Conservation (phyloP, 2,797 vertebrate genomes). For the Merluccius polli region DNA sequence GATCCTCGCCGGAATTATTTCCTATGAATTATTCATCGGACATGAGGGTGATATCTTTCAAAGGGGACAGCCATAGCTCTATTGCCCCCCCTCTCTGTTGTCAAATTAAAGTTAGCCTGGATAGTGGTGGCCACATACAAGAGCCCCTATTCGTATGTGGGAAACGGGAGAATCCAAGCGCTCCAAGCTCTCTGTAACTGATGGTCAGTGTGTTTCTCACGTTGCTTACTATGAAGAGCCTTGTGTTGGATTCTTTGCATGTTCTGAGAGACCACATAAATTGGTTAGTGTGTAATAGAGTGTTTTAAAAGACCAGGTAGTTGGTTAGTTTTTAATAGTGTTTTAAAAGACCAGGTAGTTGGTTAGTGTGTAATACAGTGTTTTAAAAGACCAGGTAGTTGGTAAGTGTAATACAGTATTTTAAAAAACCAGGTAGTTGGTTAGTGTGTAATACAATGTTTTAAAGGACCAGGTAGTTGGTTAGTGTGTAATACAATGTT, state of each 20-base stretch:
- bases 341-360: neutral
- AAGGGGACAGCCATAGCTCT: constrained; percentile 54
- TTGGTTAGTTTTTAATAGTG: neutral
- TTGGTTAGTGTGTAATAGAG: too few species aligned
- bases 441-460: neutral
- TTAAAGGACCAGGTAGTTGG: neutral
- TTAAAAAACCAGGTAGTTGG: neutral
- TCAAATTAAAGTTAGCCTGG: constrained; percentile 49
- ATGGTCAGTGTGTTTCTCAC: neutral
- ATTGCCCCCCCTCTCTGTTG: constrained; percentile 38
- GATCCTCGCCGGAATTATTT: constrained; percentile 61
- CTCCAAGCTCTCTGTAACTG: neutral
- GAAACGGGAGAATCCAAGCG: constrained; percentile 1
- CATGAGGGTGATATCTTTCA: constrained; percentile 66
- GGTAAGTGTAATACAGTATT: neutral
- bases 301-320: neutral
- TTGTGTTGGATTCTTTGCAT: too few species aligned
- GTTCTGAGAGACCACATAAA: neutral
- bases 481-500: neutral
- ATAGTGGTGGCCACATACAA: constrained; percentile 23
- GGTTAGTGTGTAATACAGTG: neutral
- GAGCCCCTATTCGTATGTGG: constrained; percentile 22
- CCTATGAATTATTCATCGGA: constrained; percentile 68
- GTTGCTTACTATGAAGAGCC: neutral
- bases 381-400: neutral